Conservation (phyloP, 2,888 invertebrate genomes). For the Sinodicranocentrus sp. region DNA sequence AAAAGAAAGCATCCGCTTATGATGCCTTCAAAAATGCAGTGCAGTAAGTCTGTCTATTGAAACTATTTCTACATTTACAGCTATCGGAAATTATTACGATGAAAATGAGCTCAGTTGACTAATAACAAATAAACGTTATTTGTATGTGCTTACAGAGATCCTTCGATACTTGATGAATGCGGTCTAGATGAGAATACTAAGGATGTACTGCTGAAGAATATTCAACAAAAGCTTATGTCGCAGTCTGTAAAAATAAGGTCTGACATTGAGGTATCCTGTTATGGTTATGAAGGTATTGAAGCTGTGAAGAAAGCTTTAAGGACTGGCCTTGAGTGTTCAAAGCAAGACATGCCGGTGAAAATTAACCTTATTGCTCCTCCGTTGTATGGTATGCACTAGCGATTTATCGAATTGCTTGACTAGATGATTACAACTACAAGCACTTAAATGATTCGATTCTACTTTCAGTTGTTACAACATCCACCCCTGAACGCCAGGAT, state of each 20-base stretch:
- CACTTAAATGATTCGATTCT: too few relatives aligned
- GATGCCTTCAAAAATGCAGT: constrained; percentile 99
- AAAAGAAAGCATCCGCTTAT: constrained; percentile 96
- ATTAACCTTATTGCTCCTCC: constrained; percentile 99
- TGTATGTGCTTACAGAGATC: constrained; percentile 87
- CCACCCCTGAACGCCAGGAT: constrained; percentile 96
- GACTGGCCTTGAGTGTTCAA: constrained; percentile 93
- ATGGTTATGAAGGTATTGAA: constrained; percentile 98
- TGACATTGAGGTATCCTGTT: constrained; percentile 95
- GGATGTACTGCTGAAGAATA: constrained; percentile 94
- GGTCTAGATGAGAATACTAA: constrained; percentile 95
- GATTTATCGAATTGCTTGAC: neutral
- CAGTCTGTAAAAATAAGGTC: constrained; percentile 98
- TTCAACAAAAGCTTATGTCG: constrained; percentile 96
- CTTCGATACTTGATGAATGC: constrained; percentile 96
- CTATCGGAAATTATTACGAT: neutral
- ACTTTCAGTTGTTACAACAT: constrained; percentile 98
- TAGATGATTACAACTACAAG: too few relatives aligned
- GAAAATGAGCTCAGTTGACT: constrained; percentile 29
- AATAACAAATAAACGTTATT: constrained; percentile 28
- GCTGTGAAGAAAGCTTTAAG: constrained; percentile 96
- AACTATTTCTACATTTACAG: neutral
- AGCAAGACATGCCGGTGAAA: constrained; percentile 96
- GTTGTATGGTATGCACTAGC: constrained; percentile 85
- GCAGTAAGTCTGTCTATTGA: constrained; percentile 83